These are phyloP conservation scores for Bacillus rossius DNA, from an alignment of 1,140 invertebrate species.

Conservation along the genomic window DNA sequence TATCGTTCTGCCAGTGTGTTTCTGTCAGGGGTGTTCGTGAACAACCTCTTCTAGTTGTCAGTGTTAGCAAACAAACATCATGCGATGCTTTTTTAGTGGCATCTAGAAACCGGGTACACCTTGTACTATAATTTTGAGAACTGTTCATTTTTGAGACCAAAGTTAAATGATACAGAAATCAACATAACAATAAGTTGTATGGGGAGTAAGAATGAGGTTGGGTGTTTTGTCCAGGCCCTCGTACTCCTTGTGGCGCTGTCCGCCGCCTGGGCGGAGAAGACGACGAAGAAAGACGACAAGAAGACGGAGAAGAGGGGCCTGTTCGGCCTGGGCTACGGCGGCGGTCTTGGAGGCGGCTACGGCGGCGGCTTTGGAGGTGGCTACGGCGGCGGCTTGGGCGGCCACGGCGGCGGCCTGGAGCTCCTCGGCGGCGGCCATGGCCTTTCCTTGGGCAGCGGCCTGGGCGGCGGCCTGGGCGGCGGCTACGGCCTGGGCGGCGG, in stretches of 20 bases:
- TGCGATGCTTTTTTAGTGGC: too few relatives aligned
- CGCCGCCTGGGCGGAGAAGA: neutral
- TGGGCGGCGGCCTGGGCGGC: neutral
- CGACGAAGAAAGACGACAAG: neutral
- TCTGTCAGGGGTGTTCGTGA: too few relatives aligned
- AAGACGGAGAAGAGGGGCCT: neutral
- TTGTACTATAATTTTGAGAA: too few relatives aligned
- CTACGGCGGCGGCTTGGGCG: neutral
- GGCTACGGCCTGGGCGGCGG: constrained; percentile 1
- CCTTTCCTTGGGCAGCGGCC: constrained; percentile 6
- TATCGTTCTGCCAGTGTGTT: too few relatives aligned
- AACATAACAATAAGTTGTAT: too few relatives aligned
- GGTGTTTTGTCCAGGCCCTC: neutral
- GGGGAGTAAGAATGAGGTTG: too few relatives aligned
- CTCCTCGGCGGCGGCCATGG: neutral
- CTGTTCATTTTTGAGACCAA: too few relatives aligned
- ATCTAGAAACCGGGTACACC: too few relatives aligned
- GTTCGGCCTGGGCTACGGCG: constrained; percentile 2
- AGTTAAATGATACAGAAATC: too few relatives aligned
- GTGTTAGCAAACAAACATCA: too few relatives aligned
- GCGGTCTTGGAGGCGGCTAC: neutral
- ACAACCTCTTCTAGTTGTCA: too few relatives aligned
- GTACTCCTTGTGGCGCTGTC: neutral
- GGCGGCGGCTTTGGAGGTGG: neutral
- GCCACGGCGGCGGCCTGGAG: neutral